Percentiles rank a stretch among this genome's conserved stretches.
phyloP scores from a whole-genome alignment of 2,888 invertebrate genomes.

The Ochropacha duplaris region DNA sequence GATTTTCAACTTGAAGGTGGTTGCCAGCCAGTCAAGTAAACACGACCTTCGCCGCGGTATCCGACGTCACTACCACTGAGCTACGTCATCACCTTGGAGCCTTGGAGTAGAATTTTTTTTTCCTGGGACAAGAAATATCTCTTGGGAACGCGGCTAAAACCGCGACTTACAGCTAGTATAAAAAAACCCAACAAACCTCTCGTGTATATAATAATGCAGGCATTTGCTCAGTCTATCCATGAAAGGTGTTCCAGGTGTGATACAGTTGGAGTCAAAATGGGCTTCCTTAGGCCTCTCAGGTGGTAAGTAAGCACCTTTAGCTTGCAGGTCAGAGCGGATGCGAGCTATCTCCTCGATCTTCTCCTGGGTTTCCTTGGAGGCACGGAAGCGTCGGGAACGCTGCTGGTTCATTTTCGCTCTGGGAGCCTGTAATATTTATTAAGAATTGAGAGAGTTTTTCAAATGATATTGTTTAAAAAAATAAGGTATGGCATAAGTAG shows the following conservation, averaged over 20 bases:
- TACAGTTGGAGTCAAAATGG: constrained; percentile 99
- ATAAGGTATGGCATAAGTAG: too few species aligned
- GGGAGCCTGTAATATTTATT: constrained; percentile 86
- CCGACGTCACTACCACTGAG: too few species aligned
- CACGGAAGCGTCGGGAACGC: constrained; percentile 96
- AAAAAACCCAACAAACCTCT: constrained; percentile 83
- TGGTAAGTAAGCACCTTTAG: constrained; percentile 89
- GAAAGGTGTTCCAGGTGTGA: constrained; percentile 99
- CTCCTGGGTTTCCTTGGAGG: constrained; percentile 96
- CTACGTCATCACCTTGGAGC: too few species aligned
- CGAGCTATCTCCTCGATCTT: constrained; percentile 93
- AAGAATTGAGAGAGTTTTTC: neutral
- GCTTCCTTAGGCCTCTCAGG: constrained; percentile 95
- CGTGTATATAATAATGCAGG: constrained; percentile 94
- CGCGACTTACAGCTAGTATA: too few species aligned
- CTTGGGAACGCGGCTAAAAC: too few species aligned
- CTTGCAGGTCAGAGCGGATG: constrained; percentile 87
- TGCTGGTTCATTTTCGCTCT: constrained; percentile 99
- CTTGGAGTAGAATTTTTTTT: too few species aligned
- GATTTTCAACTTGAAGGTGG: too few species aligned
- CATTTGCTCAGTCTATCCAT: constrained; percentile 95
- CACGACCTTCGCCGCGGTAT: too few species aligned
- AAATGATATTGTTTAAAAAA: too few species aligned
- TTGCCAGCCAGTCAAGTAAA: too few species aligned
- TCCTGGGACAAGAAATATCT: too few species aligned